Base-by-base conservation (phyloP, 2,797 vertebrate species). In the Argentina silus region DNA sequence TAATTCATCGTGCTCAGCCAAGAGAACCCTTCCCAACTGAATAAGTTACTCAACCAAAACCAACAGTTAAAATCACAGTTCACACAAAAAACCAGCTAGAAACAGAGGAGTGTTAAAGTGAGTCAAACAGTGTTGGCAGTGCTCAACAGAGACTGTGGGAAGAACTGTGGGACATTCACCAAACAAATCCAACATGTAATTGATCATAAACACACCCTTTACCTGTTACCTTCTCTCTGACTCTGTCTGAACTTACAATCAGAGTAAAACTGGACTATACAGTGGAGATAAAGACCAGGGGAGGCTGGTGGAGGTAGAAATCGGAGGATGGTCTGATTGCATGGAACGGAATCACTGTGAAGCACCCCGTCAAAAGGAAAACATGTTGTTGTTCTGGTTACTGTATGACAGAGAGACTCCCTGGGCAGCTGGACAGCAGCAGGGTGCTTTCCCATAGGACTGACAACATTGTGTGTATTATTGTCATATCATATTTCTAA, bases 391-490 rank as follows among this genome's bases (percentile, higher is more conserved):
- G 27, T 36, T 4, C 1, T 36, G 27, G 27, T 36, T n/a, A n/a
- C n/a, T n/a, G n/a, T n/a, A n/a, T 60, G 57, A 78, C 74, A 67
- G 47, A 70, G 2, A 51, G 53, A 70, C 70, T 45, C 14, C 19
- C 69, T 14, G 48, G 62, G 27, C 57, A 69, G 9, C 56, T 11
- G 45, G 42, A 0, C 47, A 71, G 57, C 70, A 2, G 0, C 50
- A 70, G 42, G 2, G 69, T 84, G 68, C 21, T 23, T 42, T 82
- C 66, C 77, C 69, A 73, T 80, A 80, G 76, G 51, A 48, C 19
- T 15, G 11, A 27, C 68, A 57, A 23, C 62, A 53, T 70, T 75
- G 77, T 65, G 68, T 62, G 27, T 70, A 21, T 63, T 27, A 60
- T 11, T 0, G 15, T 1, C 36, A 14, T 27, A 67, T 47, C 36